A percentile compares a stretch with the other conserved stretches of the same genome.
Evolutionary conservation across 2,113 vertebrate genomes (phyloP).

Genomic region (Narcine bancroftii): DNA sequence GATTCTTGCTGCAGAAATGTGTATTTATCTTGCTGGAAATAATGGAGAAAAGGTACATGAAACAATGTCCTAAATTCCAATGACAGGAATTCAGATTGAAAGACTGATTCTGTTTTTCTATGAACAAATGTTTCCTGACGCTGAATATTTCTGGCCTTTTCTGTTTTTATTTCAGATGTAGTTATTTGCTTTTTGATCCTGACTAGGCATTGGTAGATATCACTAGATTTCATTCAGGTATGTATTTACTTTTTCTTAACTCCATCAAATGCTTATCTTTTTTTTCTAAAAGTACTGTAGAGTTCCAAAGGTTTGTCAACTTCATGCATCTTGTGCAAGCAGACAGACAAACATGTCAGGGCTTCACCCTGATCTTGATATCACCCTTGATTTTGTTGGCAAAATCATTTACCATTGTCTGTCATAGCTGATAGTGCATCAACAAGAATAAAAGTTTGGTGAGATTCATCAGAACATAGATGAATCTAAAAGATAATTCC

Average conservation of each 20-base stretch:
- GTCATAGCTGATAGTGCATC: not conserved
- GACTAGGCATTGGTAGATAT: not conserved
- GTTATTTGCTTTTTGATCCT: too few relatives aligned
- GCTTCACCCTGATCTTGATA: not conserved
- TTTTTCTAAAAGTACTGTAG: not conserved
- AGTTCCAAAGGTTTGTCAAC: not conserved
- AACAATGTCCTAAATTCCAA: not conserved
- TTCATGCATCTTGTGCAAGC: not conserved
- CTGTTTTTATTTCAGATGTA: too few relatives aligned
- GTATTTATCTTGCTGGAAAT: not conserved
- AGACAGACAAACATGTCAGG: too few relatives aligned
- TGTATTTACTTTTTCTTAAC: not conserved
- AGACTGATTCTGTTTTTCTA: too few relatives aligned
- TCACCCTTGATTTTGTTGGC: not conserved
- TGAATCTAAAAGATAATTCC: not conserved
- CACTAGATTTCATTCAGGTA: too few relatives aligned
- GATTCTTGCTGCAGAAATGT: not conserved
- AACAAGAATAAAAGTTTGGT: not conserved
- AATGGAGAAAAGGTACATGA: not conserved
- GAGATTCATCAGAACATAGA: not conserved
- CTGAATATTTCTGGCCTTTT: too few relatives aligned
- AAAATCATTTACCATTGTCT: too few relatives aligned
- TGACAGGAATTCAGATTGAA: too few relatives aligned
- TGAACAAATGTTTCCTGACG: too few relatives aligned
- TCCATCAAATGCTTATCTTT: not conserved